These are phyloP conservation scores for Alaudala cheleensis DNA, from an alignment of 2,113 vertebrate species.

Conservation along the genomic window DNA sequence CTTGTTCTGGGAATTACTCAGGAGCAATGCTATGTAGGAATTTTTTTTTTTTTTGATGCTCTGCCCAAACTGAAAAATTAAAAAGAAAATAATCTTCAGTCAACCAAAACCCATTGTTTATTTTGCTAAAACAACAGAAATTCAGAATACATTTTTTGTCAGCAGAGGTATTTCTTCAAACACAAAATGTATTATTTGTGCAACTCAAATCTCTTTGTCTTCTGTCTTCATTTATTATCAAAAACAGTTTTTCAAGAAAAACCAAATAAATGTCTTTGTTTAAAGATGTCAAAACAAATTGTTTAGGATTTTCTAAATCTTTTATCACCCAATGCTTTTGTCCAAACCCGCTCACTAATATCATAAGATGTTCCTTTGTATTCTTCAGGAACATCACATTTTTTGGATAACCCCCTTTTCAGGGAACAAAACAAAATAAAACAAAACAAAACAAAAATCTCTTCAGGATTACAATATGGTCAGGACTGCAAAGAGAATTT, in stretches of 20 bases:
- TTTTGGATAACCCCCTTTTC: not conserved
- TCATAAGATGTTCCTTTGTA: not conserved
- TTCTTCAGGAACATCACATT: not conserved
- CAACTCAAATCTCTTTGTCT: not conserved
- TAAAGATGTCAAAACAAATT: conserved; percentile 20
- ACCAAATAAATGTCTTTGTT: not conserved
- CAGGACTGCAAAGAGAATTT: not conserved
- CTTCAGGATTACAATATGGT: not conserved
- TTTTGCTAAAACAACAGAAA: conserved; percentile 40
- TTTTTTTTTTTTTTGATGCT: not conserved
- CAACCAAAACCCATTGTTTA: not conserved
- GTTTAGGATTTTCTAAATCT: not conserved
- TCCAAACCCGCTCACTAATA: not conserved
- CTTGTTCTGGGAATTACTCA: not conserved
- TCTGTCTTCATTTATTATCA: conserved; percentile 39
- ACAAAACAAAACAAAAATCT: not conserved
- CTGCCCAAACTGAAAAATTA: not conserved
- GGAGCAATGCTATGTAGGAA: not conserved
- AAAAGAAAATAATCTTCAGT: not conserved
- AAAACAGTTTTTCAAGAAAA: conserved; percentile 22
- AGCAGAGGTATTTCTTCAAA: conserved; percentile 31
- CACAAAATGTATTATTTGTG: not conserved
- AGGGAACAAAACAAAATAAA: not conserved
- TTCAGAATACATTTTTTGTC: not conserved
- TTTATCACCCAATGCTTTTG: not conserved